phyloP scores from a whole-genome alignment of 1,140 invertebrate genomes.

The Drosophila sp. region DNA sequence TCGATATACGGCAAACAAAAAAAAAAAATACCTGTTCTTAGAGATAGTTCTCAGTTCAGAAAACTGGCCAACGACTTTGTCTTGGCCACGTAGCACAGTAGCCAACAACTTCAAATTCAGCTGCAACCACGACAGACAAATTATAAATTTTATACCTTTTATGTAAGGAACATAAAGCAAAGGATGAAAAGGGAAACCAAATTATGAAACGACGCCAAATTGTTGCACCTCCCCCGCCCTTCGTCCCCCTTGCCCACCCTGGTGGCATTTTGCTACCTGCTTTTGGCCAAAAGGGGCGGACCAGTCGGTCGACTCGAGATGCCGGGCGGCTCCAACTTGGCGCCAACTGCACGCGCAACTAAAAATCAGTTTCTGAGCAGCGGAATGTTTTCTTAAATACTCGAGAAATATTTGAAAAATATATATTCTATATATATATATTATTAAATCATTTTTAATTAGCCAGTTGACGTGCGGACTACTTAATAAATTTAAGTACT shows the following conservation, averaged over 20 bases:
- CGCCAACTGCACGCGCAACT: conserved; percentile 67
- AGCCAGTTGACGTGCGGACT: neutral
- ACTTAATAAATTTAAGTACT: neutral
- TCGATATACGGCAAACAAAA: neutral
- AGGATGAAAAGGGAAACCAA: conserved; percentile 50
- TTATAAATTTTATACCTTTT: conserved; percentile 59
- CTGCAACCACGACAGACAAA: conserved; percentile 50
- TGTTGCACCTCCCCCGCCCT: conserved; percentile 30
- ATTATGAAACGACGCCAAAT: conserved; percentile 68
- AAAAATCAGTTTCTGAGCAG: neutral
- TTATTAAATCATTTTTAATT: conserved; percentile 8
- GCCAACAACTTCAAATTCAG: conserved; percentile 26
- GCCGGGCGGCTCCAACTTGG: conserved; percentile 60
- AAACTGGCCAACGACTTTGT: conserved; percentile 1
- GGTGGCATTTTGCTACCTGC: conserved; percentile 24
- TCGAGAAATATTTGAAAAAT: conserved; percentile 3
- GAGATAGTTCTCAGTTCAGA: neutral
- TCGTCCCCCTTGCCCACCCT: neutral
- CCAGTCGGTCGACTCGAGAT: conserved; percentile 31
- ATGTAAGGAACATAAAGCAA: conserved; percentile 16
- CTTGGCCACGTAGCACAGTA: conserved; percentile 66
- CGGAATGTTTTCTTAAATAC: conserved; percentile 17
- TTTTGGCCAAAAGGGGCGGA: conserved; percentile 18
- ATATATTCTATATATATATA: neutral
- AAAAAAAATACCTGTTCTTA: neutral